A percentile compares a stretch with the other conserved stretches of the same genome.
Conservation (phyloP, 2,888 invertebrate species). For the Cephalotes varians region DNA sequence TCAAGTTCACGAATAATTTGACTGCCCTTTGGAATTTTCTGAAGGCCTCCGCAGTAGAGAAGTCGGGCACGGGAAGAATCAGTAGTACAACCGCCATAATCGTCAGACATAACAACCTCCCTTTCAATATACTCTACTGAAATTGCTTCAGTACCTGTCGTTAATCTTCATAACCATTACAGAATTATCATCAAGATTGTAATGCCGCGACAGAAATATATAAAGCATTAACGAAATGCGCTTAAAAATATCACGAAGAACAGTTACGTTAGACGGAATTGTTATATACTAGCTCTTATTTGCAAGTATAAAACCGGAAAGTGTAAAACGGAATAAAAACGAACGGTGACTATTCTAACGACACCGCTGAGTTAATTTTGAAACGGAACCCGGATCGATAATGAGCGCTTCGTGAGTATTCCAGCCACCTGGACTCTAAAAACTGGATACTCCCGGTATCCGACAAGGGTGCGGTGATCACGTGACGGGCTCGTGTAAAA, state of each 20-base stretch:
- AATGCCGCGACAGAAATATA: background rate
- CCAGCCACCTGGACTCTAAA: slow-evolving; percentile 49
- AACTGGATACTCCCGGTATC: slow-evolving; percentile 54
- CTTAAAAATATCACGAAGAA: background rate
- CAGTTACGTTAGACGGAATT: background rate
- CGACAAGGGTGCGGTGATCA: slow-evolving; percentile 65
- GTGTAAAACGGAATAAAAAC: slow-evolving; percentile 3
- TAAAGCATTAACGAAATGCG: background rate
- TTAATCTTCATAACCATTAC: background rate
- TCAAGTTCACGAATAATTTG: slow-evolving; percentile 1
- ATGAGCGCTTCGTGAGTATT: slow-evolving; percentile 36
- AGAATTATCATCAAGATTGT: background rate
- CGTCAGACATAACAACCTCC: slow-evolving; percentile 74
- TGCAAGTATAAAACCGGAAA: background rate
- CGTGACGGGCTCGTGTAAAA: slow-evolving; percentile 62
- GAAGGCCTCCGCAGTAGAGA: slow-evolving; percentile 31
- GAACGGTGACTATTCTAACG: slow-evolving; percentile 36
- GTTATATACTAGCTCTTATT: slow-evolving; percentile 1
- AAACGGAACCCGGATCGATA: slow-evolving; percentile 43
- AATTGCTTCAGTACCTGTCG: background rate
- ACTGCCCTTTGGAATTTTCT: slow-evolving; percentile 31
- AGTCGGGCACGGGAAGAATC: slow-evolving; percentile 44
- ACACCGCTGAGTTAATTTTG: slow-evolving; percentile 37
- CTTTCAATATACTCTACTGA: slow-evolving; percentile 29
- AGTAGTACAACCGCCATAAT: slow-evolving; percentile 76